A percentile compares a stretch with the other conserved stretches of the same genome.
Evolutionary conservation across 2,113 vertebrate genomes (phyloP).

Genomic region (Axis porcinus): DNA sequence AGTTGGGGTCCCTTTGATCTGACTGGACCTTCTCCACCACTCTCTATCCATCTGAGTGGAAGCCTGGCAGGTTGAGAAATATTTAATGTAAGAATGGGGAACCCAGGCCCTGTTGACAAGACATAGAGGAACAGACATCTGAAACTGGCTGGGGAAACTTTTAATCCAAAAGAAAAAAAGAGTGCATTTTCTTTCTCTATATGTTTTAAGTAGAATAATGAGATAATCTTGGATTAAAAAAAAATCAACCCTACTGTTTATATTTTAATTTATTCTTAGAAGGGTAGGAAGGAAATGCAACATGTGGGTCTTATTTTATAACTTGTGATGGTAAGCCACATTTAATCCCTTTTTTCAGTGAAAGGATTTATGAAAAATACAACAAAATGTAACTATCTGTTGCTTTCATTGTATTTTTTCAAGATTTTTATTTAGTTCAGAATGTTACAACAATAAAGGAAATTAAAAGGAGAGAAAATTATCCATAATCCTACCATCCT

Average conservation of each 20-base stretch:
- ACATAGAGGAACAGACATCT: neutral
- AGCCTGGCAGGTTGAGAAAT: neutral
- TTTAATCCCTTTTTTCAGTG: constrained; percentile 58
- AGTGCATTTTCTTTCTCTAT: neutral
- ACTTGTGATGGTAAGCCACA: constrained; percentile 53
- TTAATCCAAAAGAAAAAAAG: constrained; percentile 32
- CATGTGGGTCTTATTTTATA: constrained; percentile 44
- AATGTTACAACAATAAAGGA: constrained; percentile 51
- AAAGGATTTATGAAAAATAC: constrained; percentile 51
- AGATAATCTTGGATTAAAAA: constrained; percentile 56
- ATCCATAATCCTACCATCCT: constrained; percentile 3
- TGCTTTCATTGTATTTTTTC: neutral
- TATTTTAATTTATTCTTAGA: constrained; percentile 67
- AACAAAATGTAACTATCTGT: constrained; percentile 47
- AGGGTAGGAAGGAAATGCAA: constrained; percentile 28
- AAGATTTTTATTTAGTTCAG: constrained; percentile 53
- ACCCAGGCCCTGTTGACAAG: rapidly evolving
- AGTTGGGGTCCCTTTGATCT: neutral
- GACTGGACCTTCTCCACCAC: neutral
- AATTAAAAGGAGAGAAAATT: constrained; percentile 58
- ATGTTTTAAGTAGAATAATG: constrained; percentile 59
- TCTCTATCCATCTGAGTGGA: neutral
- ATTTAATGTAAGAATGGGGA: neutral
- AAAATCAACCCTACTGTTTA: constrained; percentile 47
- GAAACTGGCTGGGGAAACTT: constrained; percentile 3